Evolutionary conservation across 2,888 invertebrate genomes (phyloP).

Genomic region (Camptogramma bilineatum): DNA sequence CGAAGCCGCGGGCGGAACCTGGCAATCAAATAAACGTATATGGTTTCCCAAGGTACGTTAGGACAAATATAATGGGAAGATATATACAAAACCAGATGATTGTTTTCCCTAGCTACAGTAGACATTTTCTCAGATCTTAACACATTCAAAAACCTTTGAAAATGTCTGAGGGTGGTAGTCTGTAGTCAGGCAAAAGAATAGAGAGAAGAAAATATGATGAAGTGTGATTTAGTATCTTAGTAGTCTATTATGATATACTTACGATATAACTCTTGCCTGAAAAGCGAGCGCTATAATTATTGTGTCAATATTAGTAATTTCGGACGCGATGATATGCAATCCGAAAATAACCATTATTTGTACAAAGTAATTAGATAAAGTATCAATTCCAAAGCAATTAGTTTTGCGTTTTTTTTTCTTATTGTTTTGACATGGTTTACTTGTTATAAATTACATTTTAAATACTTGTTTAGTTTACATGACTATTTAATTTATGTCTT

Average conservation of each 20-base stretch:
- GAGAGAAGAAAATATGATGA: too few species aligned
- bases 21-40: too few species aligned
- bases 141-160: too few species aligned
- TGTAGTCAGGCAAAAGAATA: too few species aligned
- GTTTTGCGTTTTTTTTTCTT: background rate
- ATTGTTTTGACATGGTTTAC: slow-evolving; percentile 1
- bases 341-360: slow-evolving; percentile 1
- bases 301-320: background rate
- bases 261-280: background rate
- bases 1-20: too few species aligned
- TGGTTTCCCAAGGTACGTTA: too few species aligned
- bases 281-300: background rate
- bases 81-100: too few species aligned
- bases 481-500: too few species aligned
- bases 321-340: background rate
- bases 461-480: background rate
- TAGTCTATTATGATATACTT: background rate
- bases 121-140: too few species aligned
- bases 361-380: background rate
- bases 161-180: too few species aligned
- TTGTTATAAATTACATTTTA: background rate
- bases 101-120: too few species aligned
- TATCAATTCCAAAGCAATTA: background rate
- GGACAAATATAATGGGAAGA: too few species aligned
- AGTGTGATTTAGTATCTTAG: background rate